Base-by-base conservation (phyloP, 2,113 vertebrate species). In the Halichoerus grypus region DNA sequence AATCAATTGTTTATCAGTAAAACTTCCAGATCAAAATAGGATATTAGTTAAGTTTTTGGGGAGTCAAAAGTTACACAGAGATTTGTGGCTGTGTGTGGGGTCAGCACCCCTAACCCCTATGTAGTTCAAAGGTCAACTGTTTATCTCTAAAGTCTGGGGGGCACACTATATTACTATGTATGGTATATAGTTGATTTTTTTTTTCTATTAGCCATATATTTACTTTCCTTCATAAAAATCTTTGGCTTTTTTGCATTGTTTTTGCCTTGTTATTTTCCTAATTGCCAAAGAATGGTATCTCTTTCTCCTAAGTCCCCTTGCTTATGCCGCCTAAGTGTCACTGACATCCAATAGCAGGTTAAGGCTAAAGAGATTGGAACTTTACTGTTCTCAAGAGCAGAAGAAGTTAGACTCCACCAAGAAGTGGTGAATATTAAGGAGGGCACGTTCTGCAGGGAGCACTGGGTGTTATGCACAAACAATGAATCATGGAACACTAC, bases 321-420 rank as follows among this genome's bases (percentile, higher is more conserved):
- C 8, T 51, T 79, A 49, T 46, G 33, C 18, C 2, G 67, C 10
- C 7, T 21, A 33, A 91, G 7, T 36, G 24, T 91, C 39, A 85
- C 31, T 57, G 57, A 51, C 2, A 81, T 22, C 1, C 14, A 72
- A 31, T 0, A 65, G 4, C 14, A 46, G 6, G 0, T 19, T 72
- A 86, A 94, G 55, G 4, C 9, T 55, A 51, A 84, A 13, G 18
- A 19, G 15, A 67, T 10, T 24, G 4, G 5, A 84, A 53, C 0
- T 42, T 77, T 39, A 24, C 11, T 42, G 13, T 59, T n/a, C 22
- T 65, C 11, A 36, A 55, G 63, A 59, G 7, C 21, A 94, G 6
- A 92, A 71, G 11, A 92, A 71, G 11, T 81, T 15, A 24, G 16
- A 39, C 2, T n/a, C 8, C 61, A 53, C 3, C 1, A 57, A n/a